Base-by-base conservation (phyloP, 2,797 vertebrate genomes). In the Onychomys arenicola region DNA sequence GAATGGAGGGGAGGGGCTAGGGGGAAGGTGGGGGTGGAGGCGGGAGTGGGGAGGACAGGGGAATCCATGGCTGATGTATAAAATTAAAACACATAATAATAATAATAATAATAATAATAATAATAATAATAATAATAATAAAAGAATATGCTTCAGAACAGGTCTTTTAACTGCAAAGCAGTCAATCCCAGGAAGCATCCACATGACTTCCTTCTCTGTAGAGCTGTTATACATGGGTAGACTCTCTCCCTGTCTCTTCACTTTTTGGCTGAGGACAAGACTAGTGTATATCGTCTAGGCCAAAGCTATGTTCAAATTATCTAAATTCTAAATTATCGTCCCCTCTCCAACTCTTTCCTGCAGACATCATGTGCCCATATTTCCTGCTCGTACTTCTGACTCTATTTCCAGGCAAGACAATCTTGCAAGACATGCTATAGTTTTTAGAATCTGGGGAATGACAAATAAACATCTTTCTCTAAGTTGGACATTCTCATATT, bases 351-450 rank as follows among this genome's bases (percentile, higher is more conserved):
- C 63, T 88, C 1, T 14, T 88, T 61, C 19, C 37, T 43, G 29
- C 0, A 55, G 52, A 91, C 77, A 67, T 27, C 3, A 89, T 27
- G 61, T 67, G 1, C 14, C 1, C 23, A 19, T 16, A 8, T 89
- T 52, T 83, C 5, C 3, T 37, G 6, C 16, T 90, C 6, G 12
- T 27, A 40, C 23, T 7, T 76, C 34, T 75, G n/a, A n/a, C 32
- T 57, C 16, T 86, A 1, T 40, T 91, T 91, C 10, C 37, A 5
- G 9, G 16, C 16, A 14, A 49, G 11, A 2, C 27, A 3, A 1
- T 19, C 9, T 14, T n/a, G 4, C 1, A 57, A 43, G 34, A n/a
- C 16, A 1, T 32, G 0, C 25, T 55, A 61, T 6, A 12, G 0
- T 6, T 83, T 83, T 52, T 8, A 11, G 2, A 76, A 76, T 84